Percentiles rank a stretch among this genome's conserved stretches.
These are phyloP conservation scores for Sisyra terminalis DNA, from an alignment of 2,888 invertebrate species.

Conservation along the genomic window DNA sequence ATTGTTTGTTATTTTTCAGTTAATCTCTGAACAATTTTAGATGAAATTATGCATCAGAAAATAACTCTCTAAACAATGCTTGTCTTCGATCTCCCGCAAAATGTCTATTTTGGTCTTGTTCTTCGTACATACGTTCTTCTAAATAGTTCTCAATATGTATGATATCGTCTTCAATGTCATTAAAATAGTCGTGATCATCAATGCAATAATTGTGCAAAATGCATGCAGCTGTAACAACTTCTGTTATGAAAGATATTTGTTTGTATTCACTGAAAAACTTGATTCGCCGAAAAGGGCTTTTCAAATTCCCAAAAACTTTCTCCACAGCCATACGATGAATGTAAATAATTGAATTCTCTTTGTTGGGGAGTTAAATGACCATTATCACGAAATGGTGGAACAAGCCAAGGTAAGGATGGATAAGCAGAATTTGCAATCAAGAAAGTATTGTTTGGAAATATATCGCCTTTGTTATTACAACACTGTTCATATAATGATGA, in stretches of 20 bases:
- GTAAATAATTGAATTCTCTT: slow-evolving; percentile 11
- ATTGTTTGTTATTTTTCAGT: neutral
- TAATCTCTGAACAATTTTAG: neutral
- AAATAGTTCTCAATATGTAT: neutral
- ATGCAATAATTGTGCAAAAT: slow-evolving; percentile 11
- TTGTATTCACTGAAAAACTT: slow-evolving; percentile 11
- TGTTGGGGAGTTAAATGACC: slow-evolving; percentile 9
- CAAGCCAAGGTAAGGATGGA: slow-evolving; percentile 12
- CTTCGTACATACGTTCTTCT: slow-evolving; percentile 2
- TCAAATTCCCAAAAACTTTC: slow-evolving; percentile 10
- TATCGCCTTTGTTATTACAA: slow-evolving; percentile 6
- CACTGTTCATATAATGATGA: slow-evolving; percentile 10
- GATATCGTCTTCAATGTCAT: slow-evolving; percentile 7
- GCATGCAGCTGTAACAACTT: slow-evolving; percentile 10
- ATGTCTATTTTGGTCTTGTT: slow-evolving; percentile 1
- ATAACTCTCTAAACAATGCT: slow-evolving; percentile 9
- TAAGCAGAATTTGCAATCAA: slow-evolving; percentile 14
- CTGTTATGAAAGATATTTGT: slow-evolving; percentile 10
- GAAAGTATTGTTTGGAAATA: slow-evolving; percentile 11
- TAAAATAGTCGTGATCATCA: slow-evolving; percentile 9
- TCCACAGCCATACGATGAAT: slow-evolving; percentile 11
- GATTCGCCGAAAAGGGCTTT: slow-evolving; percentile 11
- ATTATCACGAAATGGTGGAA: slow-evolving; percentile 12
- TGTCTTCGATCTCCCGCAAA: slow-evolving; percentile 6
- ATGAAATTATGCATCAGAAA: slow-evolving; percentile 3